A percentile compares a stretch with the other conserved stretches of the same genome.
Conservation (phyloP, 2,888 invertebrate genomes). For the Nudaria mundana region DNA sequence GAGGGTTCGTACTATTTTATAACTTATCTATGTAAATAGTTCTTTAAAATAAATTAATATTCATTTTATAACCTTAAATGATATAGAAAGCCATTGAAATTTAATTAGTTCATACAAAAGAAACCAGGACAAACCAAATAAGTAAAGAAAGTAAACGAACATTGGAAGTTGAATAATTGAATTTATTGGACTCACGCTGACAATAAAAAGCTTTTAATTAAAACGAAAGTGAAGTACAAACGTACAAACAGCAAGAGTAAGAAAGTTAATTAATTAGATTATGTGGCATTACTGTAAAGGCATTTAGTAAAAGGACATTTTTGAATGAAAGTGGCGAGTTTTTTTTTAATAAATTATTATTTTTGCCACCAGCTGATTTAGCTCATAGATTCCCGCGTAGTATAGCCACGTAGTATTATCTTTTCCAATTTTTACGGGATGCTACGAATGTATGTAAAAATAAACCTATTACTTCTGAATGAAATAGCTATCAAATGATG, state of each 20-base stretch:
- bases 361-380: too few species aligned
- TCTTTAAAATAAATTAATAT: too few species aligned
- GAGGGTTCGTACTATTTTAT: too few species aligned
- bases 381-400: too few species aligned
- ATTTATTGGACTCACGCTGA: slow-evolving; percentile 35
- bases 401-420: too few species aligned
- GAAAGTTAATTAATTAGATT: slow-evolving; percentile 32
- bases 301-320: slow-evolving; percentile 6
- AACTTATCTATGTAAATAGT: too few species aligned
- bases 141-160: slow-evolving; percentile 13
- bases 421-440: too few species aligned
- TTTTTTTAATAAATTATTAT: not conserved
- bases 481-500: too few species aligned
- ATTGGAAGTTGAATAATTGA: slow-evolving; percentile 34
- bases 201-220: slow-evolving; percentile 41
- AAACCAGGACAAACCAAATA: slow-evolving; percentile 14
- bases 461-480: too few species aligned
- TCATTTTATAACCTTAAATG: too few species aligned
- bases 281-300: slow-evolving; percentile 15
- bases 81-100: slow-evolving; percentile 24
- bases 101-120: slow-evolving; percentile 23
- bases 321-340: not conserved
- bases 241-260: slow-evolving; percentile 27
- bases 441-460: too few species aligned
- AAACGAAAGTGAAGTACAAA: slow-evolving; percentile 27